Base-by-base conservation (phyloP, 2,888 invertebrate species). In the Aphidoletes aphidimyza region DNA sequence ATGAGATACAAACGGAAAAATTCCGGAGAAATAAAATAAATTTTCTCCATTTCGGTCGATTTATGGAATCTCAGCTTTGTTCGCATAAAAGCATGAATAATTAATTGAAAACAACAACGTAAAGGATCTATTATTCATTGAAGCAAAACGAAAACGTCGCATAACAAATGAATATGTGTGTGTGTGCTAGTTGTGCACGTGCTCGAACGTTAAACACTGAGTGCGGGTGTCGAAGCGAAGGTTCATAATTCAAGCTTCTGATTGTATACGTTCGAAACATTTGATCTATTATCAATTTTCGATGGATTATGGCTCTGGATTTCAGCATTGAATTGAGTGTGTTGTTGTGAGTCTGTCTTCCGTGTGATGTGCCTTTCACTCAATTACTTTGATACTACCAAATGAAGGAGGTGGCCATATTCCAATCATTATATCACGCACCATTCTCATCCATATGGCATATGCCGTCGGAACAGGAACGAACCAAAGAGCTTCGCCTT, bases 281-380 rank as follows among this genome's bases (percentile, higher is more conserved):
- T 69, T 30, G 69, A 69, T 69, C 69, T 17, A 69, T 30, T 69
- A 69, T 69, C 69, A 69, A 69, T 11, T 54, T 54, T 54, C 26
- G 3, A 6, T 69, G 69, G 69, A 69, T 69, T 34, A 30, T 0
- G 34, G 69, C 14, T 54, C n/a, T 26, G 2, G 54, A 54, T 54
- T 69, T 69, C 69, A 69, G 42, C 6, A 19, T 69, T 69, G 69
- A n/a, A n/a, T 69, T 69, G 69, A 17, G 8, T 14, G n/a, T n/a
- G 8, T 11, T 69, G 34, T 30, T 69, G 26, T 30, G 30, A 34
- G 14, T 9, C 30, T 69, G 2, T 30, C 34, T 69, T 69, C 69
- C 69, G 69, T 69, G 26, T 69, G 22, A 54, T 54, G 22, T 54
- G 22, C 22, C 22, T 22, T n/a, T 9, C 42, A 42, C 8, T 42